phyloP scores from a whole-genome alignment of 1,140 invertebrate species.

The Stegodyphus mimosarum region DNA sequence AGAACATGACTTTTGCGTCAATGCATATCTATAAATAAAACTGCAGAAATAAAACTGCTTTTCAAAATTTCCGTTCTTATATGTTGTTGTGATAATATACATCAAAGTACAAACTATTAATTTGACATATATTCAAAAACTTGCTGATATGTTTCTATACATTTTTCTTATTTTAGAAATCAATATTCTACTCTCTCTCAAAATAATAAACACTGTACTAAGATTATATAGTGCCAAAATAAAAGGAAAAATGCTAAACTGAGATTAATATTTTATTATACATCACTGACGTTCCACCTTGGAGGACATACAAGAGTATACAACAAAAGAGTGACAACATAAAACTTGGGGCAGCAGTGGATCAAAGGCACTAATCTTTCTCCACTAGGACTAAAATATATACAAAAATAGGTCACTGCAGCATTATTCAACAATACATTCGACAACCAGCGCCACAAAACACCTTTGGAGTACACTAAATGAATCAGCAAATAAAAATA shows the following conservation, averaged over 20 bases:
- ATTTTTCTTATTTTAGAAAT: too few species aligned
- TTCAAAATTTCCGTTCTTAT: too few species aligned
- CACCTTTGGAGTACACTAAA: constrained; percentile 46
- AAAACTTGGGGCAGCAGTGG: constrained; percentile 52
- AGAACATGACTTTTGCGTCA: too few species aligned
- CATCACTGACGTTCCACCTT: constrained; percentile 56
- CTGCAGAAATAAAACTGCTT: too few species aligned
- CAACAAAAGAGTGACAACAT: constrained; percentile 54
- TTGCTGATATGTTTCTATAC: too few species aligned
- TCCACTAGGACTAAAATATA: constrained; percentile 57
- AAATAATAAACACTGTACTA: too few species aligned
- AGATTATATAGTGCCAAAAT: too few species aligned
- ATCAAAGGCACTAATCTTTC: constrained; percentile 58
- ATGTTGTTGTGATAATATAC: too few species aligned
- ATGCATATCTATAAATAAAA: too few species aligned
- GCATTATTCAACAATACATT: constrained; percentile 44
- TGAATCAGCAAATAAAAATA: constrained; percentile 32
- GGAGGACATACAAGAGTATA: constrained; percentile 55
- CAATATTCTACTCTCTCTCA: too few species aligned
- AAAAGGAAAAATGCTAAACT: neutral
- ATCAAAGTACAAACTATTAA: too few species aligned
- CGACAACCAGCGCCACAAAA: constrained; percentile 57
- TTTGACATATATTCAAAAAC: too few species aligned
- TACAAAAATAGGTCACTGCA: constrained; percentile 61
- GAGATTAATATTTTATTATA: constrained; percentile 59